phyloP scores from a whole-genome alignment of 2,797 vertebrate genomes.

The Peromyscus nudipes region DNA sequence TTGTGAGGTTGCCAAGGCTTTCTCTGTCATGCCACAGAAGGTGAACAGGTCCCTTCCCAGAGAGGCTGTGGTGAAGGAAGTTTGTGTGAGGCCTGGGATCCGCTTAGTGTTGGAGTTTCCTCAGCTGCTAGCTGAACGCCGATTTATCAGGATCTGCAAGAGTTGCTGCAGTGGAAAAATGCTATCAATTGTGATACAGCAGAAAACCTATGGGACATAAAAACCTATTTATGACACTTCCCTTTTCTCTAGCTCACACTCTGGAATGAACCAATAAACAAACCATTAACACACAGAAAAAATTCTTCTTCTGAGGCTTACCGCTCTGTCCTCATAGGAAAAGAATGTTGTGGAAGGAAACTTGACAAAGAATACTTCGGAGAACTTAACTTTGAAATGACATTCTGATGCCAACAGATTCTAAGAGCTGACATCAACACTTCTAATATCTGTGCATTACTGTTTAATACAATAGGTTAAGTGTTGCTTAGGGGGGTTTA shows the following conservation, averaged over 20 bases:
- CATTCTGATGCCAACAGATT: constrained; percentile 61
- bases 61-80: background rate
- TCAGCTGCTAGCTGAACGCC: background rate
- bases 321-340: constrained; percentile 49
- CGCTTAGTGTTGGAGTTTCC: background rate
- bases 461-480: constrained; percentile 75
- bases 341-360: constrained; percentile 48
- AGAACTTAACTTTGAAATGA: constrained; percentile 75
- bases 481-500: constrained; percentile 71
- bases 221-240: constrained; percentile 42
- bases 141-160: constrained; percentile 35
- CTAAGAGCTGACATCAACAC: constrained; percentile 67
- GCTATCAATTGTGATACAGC: background rate
- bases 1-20: background rate
- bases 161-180: constrained; percentile 33
- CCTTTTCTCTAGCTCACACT: background rate
- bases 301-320: constrained; percentile 62
- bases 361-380: constrained; percentile 33
- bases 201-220: constrained; percentile 41
- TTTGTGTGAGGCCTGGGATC: background rate
- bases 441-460: constrained; percentile 72
- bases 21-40: background rate
- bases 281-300: constrained; percentile 59
- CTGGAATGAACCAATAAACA: constrained; percentile 64
- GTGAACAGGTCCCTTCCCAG: background rate